These are phyloP conservation scores for Cairina moschata DNA, from an alignment of 2,113 vertebrate species.

Conservation along the genomic window DNA sequence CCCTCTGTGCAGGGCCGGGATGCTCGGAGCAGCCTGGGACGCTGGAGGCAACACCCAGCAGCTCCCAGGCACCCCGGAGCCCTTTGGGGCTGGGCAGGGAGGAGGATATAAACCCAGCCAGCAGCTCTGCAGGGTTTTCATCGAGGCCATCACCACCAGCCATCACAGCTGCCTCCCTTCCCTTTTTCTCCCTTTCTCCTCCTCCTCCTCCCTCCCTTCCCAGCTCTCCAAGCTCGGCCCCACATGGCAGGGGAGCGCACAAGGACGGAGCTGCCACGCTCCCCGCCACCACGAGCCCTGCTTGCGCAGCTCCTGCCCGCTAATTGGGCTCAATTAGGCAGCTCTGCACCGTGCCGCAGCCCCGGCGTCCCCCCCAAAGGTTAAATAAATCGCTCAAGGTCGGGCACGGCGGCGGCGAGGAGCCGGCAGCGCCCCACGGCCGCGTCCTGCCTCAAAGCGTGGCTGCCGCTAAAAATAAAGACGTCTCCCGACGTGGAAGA, in stretches of 20 bases:
- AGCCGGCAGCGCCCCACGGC: not conserved
- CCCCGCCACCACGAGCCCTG: not conserved
- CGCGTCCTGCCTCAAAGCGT: not conserved
- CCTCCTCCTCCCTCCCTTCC: not conserved
- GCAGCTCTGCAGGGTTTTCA: not conserved
- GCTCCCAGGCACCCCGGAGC: not conserved
- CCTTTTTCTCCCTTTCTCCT: not conserved
- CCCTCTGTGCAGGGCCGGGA: no score
- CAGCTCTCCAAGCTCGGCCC: not conserved
- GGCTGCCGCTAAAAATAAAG: conserved; percentile 68
- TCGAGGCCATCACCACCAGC: not conserved
- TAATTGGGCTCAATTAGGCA: conserved; percentile 68
- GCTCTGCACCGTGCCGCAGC: not conserved
- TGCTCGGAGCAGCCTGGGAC: no score
- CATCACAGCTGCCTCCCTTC: not conserved
- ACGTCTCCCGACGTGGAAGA: conserved; percentile 56
- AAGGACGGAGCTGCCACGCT: not conserved
- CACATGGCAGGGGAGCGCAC: not conserved
- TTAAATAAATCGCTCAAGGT: conserved; percentile 57
- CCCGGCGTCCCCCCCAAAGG: not conserved
- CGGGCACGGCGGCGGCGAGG: not conserved
- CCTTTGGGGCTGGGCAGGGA: not conserved
- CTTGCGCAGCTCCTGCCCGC: not conserved
- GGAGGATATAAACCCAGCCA: not conserved
- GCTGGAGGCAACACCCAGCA: not conserved